Conservation (phyloP, 2,113 vertebrate genomes). For the Saccopteryx leptura region DNA sequence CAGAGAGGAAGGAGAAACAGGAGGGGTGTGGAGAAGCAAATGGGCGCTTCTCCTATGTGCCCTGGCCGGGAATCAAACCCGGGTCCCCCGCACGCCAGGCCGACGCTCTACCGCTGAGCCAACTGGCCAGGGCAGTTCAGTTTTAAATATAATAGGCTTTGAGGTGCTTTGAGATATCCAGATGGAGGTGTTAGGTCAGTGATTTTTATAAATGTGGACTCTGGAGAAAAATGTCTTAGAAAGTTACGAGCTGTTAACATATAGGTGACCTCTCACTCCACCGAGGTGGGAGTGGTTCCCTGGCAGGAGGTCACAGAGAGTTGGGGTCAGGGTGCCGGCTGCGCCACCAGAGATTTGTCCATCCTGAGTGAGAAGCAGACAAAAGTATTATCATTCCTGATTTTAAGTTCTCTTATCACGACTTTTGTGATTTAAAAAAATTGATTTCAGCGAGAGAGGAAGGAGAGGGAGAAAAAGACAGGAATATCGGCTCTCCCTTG, state of each 20-base stretch:
- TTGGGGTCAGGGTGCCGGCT: not conserved
- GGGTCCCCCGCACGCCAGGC: no score
- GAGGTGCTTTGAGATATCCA: constrained; percentile 1
- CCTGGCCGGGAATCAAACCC: no score
- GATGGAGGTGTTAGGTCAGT: not conserved
- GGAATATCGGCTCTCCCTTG: no score
- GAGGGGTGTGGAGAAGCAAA: no score
- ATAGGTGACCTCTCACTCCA: not conserved
- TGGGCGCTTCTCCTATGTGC: no score
- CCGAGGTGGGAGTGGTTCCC: not conserved
- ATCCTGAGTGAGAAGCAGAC: not conserved
- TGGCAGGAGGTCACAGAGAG: not conserved
- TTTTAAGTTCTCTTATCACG: constrained; percentile 31
- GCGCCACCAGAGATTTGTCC: not conserved
- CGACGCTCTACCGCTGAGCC: no score
- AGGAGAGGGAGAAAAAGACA: no score
- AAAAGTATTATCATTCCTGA: not conserved
- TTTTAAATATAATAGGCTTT: constrained; percentile 15
- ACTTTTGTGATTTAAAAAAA: not conserved
- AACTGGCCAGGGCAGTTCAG: no score
- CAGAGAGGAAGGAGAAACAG: no score
- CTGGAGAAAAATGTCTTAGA: not conserved
- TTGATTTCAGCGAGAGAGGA: no score
- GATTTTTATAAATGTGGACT: constrained; percentile 30
- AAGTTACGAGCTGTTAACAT: not conserved